Evolutionary conservation across 1,140 invertebrate genomes (phyloP).

Genomic region (Harpegnathos saltator): DNA sequence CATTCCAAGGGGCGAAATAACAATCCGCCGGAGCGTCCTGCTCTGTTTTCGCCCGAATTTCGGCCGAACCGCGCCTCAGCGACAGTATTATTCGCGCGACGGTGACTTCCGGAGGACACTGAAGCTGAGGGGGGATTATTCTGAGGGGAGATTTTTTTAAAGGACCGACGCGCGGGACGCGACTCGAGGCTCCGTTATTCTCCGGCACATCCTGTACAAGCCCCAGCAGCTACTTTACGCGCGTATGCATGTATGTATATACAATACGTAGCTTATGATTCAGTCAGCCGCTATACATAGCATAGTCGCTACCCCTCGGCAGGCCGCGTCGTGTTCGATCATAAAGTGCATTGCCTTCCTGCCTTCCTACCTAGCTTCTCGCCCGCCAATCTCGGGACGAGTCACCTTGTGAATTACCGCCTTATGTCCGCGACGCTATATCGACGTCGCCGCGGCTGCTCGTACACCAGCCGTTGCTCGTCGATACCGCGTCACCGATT

Average conservation of each 20-base stretch:
- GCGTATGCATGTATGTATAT: slow-evolving; percentile 3
- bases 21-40: background rate
- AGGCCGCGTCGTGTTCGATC: slow-evolving; percentile 70
- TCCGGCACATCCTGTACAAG: slow-evolving; percentile 31
- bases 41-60: background rate
- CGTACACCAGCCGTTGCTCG: slow-evolving; percentile 2
- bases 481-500: background rate
- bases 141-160: too few relatives aligned
- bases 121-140: too few relatives aligned
- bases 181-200: background rate
- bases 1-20: background rate
- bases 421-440: slow-evolving; percentile 58
- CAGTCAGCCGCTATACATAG: slow-evolving; percentile 71
- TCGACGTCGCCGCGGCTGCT: slow-evolving; percentile 15
- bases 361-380: slow-evolving; percentile 64
- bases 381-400: slow-evolving; percentile 68
- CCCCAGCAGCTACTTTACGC: slow-evolving; percentile 48
- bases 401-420: slow-evolving; percentile 62
- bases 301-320: slow-evolving; percentile 63
- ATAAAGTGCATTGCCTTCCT: slow-evolving; percentile 76
- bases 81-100: background rate
- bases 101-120: background rate
- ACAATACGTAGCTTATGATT: slow-evolving; percentile 69
- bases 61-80: background rate
- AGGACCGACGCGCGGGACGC: too few relatives aligned